Percentiles rank a stretch among this genome's conserved stretches.
phyloP scores from a whole-genome alignment of 2,113 vertebrate genomes.

The Macrotis lagotis region DNA sequence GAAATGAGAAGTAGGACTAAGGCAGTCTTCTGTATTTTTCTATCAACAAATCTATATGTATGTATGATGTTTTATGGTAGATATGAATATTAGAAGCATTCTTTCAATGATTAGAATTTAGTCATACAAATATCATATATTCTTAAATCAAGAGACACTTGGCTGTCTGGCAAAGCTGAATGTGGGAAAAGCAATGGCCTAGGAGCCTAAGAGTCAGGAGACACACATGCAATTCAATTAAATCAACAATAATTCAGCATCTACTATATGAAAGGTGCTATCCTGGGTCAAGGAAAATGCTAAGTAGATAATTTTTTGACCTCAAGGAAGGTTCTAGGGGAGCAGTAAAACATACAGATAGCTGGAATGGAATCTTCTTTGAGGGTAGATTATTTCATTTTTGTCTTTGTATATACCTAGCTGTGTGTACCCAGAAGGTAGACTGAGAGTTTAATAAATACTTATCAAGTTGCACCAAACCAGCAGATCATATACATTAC shows the following conservation, averaged over 20 bases:
- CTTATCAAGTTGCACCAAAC: background rate
- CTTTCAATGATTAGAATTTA: background rate
- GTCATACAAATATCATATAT: background rate
- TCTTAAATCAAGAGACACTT: background rate
- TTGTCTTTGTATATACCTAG: background rate
- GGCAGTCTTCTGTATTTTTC: background rate
- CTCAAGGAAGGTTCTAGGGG: background rate
- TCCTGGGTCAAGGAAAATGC: background rate
- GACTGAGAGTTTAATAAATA: background rate
- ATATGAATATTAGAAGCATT: background rate
- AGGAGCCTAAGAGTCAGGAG: background rate
- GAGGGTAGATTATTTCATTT: background rate
- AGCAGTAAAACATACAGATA: background rate
- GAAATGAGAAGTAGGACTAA: background rate
- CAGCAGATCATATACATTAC: background rate
- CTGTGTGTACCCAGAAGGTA: background rate
- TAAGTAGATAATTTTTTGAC: background rate
- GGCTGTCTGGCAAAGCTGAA: background rate
- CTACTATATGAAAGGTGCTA: background rate
- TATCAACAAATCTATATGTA: background rate
- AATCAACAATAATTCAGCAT: background rate
- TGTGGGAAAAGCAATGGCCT: background rate
- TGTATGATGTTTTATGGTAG: background rate
- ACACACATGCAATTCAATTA: background rate
- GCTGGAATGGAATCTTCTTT: background rate